Evolutionary conservation across 1,140 invertebrate genomes (phyloP).

Genomic region (Limonius californicus): DNA sequence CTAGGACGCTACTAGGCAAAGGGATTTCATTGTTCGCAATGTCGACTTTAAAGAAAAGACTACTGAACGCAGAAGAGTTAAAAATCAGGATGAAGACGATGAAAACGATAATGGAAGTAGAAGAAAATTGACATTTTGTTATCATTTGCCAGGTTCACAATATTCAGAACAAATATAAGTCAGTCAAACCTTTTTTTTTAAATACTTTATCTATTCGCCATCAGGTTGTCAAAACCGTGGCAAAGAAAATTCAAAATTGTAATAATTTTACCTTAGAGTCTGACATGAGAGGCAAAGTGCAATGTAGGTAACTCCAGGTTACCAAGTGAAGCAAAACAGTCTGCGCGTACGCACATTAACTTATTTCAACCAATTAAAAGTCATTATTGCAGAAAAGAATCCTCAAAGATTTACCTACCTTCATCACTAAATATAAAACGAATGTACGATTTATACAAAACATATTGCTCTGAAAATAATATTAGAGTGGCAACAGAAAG

Average conservation of each 20-base stretch:
- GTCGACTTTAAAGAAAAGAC: neutral
- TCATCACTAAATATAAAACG: neutral
- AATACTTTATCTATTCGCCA: neutral
- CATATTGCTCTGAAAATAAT: neutral
- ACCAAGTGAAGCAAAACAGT: neutral
- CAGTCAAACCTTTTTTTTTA: neutral
- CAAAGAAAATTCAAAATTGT: neutral
- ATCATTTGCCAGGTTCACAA: too few species aligned
- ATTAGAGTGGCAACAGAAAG: neutral
- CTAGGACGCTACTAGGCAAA: neutral
- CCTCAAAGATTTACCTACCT: neutral
- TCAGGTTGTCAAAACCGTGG: neutral
- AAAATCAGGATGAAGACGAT: too few species aligned
- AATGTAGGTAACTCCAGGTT: neutral
- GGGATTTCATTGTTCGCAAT: neutral
- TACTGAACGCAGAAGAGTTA: neutral
- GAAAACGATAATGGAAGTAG: too few species aligned
- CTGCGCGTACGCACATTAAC: neutral
- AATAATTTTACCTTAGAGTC: too few species aligned
- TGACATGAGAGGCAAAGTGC: neutral
- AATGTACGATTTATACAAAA: neutral
- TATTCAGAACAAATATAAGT: too few species aligned
- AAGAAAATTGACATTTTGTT: neutral
- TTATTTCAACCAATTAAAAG: neutral
- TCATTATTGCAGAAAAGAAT: slow-evolving; percentile 3